A percentile compares a stretch with the other conserved stretches of the same genome.
Evolutionary conservation across 2,797 vertebrate species (phyloP).

Genomic region (Carcharodon carcharias): DNA sequence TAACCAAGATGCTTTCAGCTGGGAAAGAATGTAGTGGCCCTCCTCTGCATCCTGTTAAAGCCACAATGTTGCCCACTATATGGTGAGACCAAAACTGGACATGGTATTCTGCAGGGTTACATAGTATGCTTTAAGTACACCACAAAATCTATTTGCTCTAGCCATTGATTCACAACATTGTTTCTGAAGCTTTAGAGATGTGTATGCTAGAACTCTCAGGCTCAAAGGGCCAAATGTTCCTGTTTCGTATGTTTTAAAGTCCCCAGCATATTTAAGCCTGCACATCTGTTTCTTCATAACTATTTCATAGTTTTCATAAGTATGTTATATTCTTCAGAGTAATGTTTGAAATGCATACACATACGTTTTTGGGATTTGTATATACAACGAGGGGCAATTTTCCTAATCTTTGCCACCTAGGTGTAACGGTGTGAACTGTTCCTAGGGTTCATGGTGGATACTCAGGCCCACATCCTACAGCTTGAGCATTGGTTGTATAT

Average conservation of each 20-base stretch:
- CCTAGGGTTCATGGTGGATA: too few relatives aligned
- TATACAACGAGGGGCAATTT: neutral
- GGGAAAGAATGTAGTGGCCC: neutral
- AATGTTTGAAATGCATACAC: too few relatives aligned
- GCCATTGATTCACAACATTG: neutral
- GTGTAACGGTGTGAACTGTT: neutral
- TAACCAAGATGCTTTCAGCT: neutral
- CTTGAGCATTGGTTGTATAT: too few relatives aligned
- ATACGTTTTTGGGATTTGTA: neutral
- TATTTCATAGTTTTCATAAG: neutral
- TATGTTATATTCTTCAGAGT: neutral
- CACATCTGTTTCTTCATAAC: neutral
- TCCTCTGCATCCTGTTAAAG: neutral
- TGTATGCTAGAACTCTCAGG: neutral
- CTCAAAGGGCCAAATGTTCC: neutral
- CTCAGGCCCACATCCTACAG: too few relatives aligned
- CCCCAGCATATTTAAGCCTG: neutral
- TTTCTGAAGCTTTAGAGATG: neutral
- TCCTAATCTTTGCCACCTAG: neutral
- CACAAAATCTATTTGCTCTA: neutral
- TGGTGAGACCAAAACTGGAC: neutral
- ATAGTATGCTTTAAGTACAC: neutral
- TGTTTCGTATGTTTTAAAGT: neutral
- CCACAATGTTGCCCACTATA: neutral
- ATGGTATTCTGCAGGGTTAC: neutral